These are phyloP conservation scores for Bergia sp. DNA, from an alignment of 92 coral and sea anemone genomes.

Conservation along the genomic window DNA sequence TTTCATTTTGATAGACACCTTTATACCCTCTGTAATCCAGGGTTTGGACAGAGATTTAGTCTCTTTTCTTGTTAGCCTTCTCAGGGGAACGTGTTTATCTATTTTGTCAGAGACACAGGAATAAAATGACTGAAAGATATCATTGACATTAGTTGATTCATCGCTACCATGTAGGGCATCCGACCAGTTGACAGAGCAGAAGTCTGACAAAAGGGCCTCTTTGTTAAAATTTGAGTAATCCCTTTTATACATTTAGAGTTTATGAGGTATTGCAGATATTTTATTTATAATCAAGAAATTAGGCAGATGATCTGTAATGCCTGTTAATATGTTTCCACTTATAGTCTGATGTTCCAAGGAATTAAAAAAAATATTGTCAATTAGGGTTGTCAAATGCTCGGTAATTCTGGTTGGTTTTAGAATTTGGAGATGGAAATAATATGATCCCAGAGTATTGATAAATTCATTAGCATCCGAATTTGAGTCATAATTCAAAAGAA, in stretches of 20 bases:
- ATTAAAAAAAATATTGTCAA: slow-evolving; percentile 46
- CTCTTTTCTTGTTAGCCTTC: too few relatives aligned
- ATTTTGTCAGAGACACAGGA: background rate
- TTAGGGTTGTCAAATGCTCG: slow-evolving; percentile 42
- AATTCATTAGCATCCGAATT: slow-evolving; percentile 60
- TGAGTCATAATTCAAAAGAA: slow-evolving; percentile 44
- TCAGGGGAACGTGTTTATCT: background rate
- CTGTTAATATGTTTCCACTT: too few relatives aligned
- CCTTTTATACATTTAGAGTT: background rate
- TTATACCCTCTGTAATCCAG: too few relatives aligned
- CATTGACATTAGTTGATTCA: slow-evolving; percentile 12
- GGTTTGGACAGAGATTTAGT: too few relatives aligned
- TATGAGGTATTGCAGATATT: background rate
- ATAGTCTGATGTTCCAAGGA: too few relatives aligned
- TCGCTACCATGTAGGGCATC: background rate
- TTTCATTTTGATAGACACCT: too few relatives aligned
- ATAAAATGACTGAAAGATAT: background rate
- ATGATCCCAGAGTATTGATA: slow-evolving; percentile 52
- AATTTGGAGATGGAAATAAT: slow-evolving; percentile 59
- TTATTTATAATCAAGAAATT: slow-evolving; percentile 36
- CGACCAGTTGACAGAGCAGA: slow-evolving; percentile 3
- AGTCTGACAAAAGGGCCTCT: background rate
- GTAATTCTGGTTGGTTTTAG: slow-evolving; percentile 35
- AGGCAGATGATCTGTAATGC: too few relatives aligned
- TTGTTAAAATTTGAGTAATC: background rate